Base-by-base conservation (phyloP, 2,797 vertebrate genomes). In the Pseudochaenichthys georgianus region DNA sequence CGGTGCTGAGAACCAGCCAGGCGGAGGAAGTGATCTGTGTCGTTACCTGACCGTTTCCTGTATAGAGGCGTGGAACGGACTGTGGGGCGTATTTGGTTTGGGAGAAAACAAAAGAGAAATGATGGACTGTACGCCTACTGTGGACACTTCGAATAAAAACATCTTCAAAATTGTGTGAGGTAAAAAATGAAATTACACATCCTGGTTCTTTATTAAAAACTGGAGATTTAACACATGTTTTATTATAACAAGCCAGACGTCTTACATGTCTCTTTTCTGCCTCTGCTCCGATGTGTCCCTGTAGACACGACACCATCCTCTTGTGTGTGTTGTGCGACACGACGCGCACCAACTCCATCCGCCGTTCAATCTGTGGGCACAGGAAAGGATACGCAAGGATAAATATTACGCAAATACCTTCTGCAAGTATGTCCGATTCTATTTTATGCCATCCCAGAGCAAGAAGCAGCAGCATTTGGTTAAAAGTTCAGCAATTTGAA, bases 311-410 rank as follows among this genome's bases (percentile, higher is more conserved):
- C 7, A 95, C 91, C 80, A 99, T 95, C 78, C 95, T 95, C 91
- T 99, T 99, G 93, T 97, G 97, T 1, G 97, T 96, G 83, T 98
- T 97, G 91, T 99, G 98, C 78, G 97, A 99, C 84, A 99, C 94
- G 1, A 96, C 96, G 1, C 98, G 95, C 88, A 99, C 97, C 3
- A 94, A 70, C 91, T 99, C 98, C 90, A 99, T 96, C n/a, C 98
- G 96, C 34, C 97, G 95, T 83, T 99, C 98, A 0, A 99, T 99
- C 98, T 99, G 90, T 60, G 34, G 8, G 51, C 53, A 65, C 5
- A 10, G 63, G 51, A 79, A 28, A 66, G 53, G 19, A 73, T 15
- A 46, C 2, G 51, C 5, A 45, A 64, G 23, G 46, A 38, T 12
- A 71, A 4, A 57, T 38, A 0, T 51, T 62, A 3, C 69, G 43